Conservation (phyloP, 1,140 invertebrate species). For the Spodoptera litura region DNA sequence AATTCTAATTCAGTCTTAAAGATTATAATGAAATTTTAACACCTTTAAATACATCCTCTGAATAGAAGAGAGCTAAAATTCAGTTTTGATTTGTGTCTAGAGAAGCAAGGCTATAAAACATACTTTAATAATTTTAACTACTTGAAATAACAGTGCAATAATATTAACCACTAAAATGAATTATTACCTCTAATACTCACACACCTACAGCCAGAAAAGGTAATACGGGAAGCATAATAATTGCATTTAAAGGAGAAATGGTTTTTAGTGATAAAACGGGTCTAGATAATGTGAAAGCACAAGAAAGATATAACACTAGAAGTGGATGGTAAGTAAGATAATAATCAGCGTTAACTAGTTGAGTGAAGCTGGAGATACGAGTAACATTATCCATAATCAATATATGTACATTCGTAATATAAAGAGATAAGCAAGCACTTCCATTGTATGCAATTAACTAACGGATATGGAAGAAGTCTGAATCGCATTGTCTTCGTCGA, state of each 20-base stretch:
- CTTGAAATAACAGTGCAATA: slow-evolving; percentile 1
- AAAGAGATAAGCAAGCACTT: slow-evolving; percentile 32
- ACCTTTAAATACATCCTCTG: no score
- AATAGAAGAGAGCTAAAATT: not conserved
- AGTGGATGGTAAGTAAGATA: slow-evolving; percentile 1
- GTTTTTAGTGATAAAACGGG: slow-evolving; percentile 12
- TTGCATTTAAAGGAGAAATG: not conserved
- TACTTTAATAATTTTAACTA: slow-evolving; percentile 12
- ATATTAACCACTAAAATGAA: not conserved
- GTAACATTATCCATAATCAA: slow-evolving; percentile 44
- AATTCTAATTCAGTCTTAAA: not conserved
- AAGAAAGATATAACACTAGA: slow-evolving; percentile 14
- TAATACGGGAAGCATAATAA: slow-evolving; percentile 3
- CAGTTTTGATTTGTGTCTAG: not conserved
- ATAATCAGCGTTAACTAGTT: slow-evolving; percentile 10
- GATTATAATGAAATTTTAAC: not conserved
- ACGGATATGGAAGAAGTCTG: slow-evolving; percentile 49
- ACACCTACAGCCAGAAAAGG: not conserved
- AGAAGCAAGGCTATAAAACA: slow-evolving; percentile 14
- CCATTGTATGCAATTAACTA: slow-evolving; percentile 56
- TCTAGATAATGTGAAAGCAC: slow-evolving; percentile 13
- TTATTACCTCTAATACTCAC: not conserved
- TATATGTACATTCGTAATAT: slow-evolving; percentile 48
- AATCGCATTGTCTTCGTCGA: slow-evolving; percentile 51
- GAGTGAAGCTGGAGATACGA: slow-evolving; percentile 24